phyloP scores from a whole-genome alignment of 2,888 invertebrate genomes.

The Caenorhabditis virilis region DNA sequence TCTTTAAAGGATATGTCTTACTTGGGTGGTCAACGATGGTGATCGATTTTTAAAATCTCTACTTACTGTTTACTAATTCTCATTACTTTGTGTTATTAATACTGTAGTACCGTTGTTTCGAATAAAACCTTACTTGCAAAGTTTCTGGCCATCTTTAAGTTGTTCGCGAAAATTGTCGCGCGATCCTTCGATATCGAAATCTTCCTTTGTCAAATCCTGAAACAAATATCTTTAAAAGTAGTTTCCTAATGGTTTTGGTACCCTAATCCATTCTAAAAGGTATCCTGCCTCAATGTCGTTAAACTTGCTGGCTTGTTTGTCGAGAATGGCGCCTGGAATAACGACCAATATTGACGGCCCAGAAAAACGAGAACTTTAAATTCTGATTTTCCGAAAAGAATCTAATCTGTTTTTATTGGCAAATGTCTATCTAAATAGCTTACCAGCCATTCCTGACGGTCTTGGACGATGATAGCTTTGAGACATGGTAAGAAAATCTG shows the following conservation, averaged over 20 bases:
- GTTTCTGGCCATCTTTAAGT: conserved; percentile 85
- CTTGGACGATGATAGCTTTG: conserved; percentile 58
- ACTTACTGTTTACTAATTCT: no score
- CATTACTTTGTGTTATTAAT: no score
- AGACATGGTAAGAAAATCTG: no score
- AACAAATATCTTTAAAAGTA: conserved; percentile 1
- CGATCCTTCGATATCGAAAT: conserved; percentile 80
- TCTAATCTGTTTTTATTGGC: no score
- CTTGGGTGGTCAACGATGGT: no score
- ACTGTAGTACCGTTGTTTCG: no score
- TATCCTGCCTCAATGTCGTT: conserved; percentile 90
- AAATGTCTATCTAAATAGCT: no score
- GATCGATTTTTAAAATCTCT: no score
- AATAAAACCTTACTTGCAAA: conserved; percentile 79
- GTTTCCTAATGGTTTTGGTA: no score
- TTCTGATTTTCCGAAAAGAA: no score
- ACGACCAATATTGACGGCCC: neutral
- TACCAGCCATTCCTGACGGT: conserved; percentile 49
- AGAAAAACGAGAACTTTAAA: neutral
- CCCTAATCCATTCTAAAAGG: conserved; percentile 86
- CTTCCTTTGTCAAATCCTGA: conserved; percentile 72
- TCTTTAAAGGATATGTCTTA: no score
- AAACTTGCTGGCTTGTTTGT: conserved; percentile 93
- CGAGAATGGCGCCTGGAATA: conserved; percentile 51
- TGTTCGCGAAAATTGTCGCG: conserved; percentile 89